phyloP scores from a whole-genome alignment of 2,113 vertebrate species.

The Dasyornis broadbenti region DNA sequence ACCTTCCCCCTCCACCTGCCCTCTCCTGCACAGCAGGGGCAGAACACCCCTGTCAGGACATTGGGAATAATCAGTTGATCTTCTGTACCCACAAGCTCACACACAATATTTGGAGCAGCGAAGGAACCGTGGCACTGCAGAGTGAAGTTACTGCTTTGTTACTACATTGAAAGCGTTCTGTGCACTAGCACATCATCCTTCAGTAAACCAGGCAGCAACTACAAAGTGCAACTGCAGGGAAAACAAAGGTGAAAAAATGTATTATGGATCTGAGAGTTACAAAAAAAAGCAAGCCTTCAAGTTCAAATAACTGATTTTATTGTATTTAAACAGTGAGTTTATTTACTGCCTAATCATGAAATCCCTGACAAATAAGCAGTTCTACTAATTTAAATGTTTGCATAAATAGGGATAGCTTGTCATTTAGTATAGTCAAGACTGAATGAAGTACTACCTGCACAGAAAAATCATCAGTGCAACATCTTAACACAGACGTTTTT shows the following conservation, averaged over 20 bases:
- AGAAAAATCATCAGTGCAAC: constrained; percentile 20
- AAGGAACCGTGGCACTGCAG: neutral
- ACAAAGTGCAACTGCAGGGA: constrained; percentile 2
- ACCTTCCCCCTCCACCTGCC: neutral
- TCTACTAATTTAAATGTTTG: neutral
- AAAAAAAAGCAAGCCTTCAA: constrained; percentile 6
- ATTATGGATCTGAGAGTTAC: neutral
- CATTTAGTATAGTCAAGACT: neutral
- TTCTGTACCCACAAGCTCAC: fast-evolving
- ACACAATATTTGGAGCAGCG: neutral
- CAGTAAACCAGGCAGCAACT: neutral
- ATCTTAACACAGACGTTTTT: neutral
- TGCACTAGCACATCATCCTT: neutral
- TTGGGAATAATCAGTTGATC: fast-evolving
- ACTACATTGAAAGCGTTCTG: neutral
- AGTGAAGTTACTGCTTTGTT: neutral
- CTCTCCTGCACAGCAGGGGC: fast-evolving
- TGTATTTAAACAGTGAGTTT: neutral
- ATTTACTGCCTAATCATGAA: constrained; percentile 1
- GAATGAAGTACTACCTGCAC: neutral
- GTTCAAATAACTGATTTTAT: neutral
- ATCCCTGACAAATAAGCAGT: constrained; percentile 32
- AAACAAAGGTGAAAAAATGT: constrained; percentile 28
- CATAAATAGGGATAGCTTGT: constrained; percentile 21
- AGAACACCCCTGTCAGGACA: fast-evolving